Evolutionary conservation across 2,797 vertebrate species (phyloP).

Genomic region (Falco cherrug): DNA sequence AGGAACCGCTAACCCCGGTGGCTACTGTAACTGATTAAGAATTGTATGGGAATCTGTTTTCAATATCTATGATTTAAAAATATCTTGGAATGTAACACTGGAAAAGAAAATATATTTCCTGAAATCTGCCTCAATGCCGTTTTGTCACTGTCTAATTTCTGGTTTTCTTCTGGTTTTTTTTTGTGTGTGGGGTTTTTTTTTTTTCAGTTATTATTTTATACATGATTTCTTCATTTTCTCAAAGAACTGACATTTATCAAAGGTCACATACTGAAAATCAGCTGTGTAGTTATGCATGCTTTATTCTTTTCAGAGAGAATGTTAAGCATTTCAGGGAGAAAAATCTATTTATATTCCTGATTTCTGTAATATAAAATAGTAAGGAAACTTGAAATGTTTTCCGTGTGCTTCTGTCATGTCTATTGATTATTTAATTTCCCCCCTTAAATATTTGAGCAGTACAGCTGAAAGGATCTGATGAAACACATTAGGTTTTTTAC

Average conservation of each 20-base stretch:
- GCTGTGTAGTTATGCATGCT: not conserved
- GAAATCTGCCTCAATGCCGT: not conserved
- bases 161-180: not conserved
- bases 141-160: slow-evolving; percentile 6
- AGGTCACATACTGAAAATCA: not conserved
- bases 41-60: slow-evolving; percentile 56
- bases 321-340: not conserved
- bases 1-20: slow-evolving; percentile 28
- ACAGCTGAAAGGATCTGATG: not conserved
- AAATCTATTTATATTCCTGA: not conserved
- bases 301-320: not conserved
- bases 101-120: slow-evolving; percentile 51
- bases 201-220: not conserved
- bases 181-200: too few species aligned
- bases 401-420: not conserved
- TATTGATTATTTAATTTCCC: not conserved
- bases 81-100: slow-evolving; percentile 46
- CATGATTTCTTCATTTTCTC: not conserved
- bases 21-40: slow-evolving; percentile 61
- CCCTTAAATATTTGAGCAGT: not conserved
- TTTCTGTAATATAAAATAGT: not conserved
- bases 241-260: not conserved
- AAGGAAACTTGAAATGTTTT: not conserved
- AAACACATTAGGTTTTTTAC: not conserved
- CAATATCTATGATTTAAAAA: slow-evolving; percentile 62